Evolutionary conservation across 2,888 invertebrate genomes (phyloP), one percentile per base, ranked within the genome.

Genomic region (Odontocolon sp.): DNA sequence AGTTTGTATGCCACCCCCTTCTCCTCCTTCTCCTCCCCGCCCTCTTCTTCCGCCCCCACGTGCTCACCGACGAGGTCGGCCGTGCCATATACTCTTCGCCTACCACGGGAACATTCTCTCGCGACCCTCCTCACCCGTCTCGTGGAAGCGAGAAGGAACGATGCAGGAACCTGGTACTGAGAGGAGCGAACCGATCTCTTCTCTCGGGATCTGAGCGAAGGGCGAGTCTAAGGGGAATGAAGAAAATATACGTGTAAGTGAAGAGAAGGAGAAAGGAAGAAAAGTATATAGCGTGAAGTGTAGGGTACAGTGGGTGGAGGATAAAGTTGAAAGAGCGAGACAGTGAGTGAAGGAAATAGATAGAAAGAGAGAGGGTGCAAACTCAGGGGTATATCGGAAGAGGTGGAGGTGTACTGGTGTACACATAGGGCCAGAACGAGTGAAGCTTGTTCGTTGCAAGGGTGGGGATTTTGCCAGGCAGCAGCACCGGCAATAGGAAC

Each of bases 1-100:
- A 90, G 87, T 90, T 89, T 89, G 88, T 88, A 86, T 87, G 87
- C 84, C 80, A 81, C 83, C 82, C 78, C 84, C 82, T n/a, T 82
- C 82, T 82, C 82, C 81, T 81, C n/a, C 3, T 4, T 26, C 16
- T 2, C 26, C n/a, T 21, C 52, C 36, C 11, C 42, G 9, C 45
- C 21, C 31, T 11, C 14, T 33, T 31, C n/a, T n/a, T n/a, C n/a
- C n/a, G n/a, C n/a, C n/a, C n/a, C n/a, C n/a, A n/a, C n/a, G n/a
- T n/a, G n/a, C n/a, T n/a, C n/a, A n/a, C n/a, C n/a, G n/a, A n/a
- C n/a, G n/a, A n/a, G n/a, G n/a, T n/a, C n/a, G n/a, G n/a, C n/a
- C n/a, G n/a, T n/a, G n/a, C n/a, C n/a, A n/a, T n/a, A n/a, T n/a
- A n/a, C n/a, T n/a, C n/a, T n/a, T n/a, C n/a, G n/a, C n/a, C n/a